phyloP scores from a whole-genome alignment of 64 coral and sea anemone species.

The Catalaphyllia jardinei region DNA sequence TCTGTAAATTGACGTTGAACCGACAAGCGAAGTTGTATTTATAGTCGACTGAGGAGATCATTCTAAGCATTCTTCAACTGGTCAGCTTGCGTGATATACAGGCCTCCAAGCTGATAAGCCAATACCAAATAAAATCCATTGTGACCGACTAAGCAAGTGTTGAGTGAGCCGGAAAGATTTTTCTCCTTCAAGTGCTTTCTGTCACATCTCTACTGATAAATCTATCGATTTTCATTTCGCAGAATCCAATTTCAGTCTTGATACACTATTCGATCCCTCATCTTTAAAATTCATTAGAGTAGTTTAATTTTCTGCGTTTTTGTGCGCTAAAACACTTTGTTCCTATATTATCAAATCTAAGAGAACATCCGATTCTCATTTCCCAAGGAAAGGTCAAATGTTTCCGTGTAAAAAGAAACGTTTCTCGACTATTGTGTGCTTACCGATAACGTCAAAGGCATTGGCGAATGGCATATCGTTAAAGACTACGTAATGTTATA shows the following conservation, averaged over 20 bases:
- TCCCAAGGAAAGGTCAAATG: background rate
- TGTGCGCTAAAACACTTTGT: too few species aligned
- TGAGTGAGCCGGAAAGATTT: constrained; percentile 33
- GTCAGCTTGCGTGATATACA: constrained; percentile 1
- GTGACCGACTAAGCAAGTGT: background rate
- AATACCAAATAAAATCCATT: background rate
- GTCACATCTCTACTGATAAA: background rate
- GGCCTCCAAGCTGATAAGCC: background rate
- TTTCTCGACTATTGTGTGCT: too few species aligned
- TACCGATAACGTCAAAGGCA: background rate
- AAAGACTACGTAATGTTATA: background rate
- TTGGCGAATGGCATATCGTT: background rate
- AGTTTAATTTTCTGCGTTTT: too few species aligned
- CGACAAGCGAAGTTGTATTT: background rate
- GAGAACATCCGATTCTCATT: background rate
- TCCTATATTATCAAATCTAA: background rate
- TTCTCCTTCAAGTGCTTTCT: background rate
- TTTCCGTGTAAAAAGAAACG: background rate
- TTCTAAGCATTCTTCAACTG: background rate
- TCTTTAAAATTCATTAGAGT: too few species aligned
- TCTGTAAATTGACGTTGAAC: background rate
- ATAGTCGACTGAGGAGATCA: background rate
- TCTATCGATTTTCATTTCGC: background rate
- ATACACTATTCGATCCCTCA: background rate
- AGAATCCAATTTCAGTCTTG: background rate